Percentiles rank a stretch among this genome's conserved stretches.
phyloP scores from a whole-genome alignment of 2,797 vertebrate genomes.

The Caiman crocodilus region DNA sequence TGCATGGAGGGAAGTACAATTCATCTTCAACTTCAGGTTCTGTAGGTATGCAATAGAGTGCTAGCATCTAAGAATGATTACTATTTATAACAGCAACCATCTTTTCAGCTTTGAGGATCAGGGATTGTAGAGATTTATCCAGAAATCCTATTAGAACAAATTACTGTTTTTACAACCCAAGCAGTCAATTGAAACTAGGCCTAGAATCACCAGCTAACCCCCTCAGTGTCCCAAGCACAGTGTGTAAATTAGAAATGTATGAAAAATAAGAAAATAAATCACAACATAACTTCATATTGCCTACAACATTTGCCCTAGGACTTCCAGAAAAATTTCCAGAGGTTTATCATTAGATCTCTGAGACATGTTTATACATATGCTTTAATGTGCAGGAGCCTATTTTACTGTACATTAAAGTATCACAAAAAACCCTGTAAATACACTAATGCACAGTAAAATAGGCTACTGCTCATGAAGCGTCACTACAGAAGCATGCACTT shows the following conservation, averaged over 20 bases:
- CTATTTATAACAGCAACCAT: background rate
- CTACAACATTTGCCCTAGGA: background rate
- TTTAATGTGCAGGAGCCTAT: too few species aligned
- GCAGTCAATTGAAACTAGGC: background rate
- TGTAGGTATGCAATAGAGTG: background rate
- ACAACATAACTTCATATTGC: too few species aligned
- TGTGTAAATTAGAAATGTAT: too few species aligned
- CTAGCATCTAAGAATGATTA: background rate
- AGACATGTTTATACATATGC: too few species aligned
- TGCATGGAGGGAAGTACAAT: too few species aligned
- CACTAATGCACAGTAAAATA: too few species aligned
- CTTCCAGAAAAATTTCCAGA: background rate
- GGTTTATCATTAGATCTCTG: background rate
- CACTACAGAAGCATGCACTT: too few species aligned
- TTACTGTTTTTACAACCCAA: background rate
- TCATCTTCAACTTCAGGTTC: background rate
- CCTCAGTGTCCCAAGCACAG: background rate
- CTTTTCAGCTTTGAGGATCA: background rate
- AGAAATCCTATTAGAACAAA: background rate
- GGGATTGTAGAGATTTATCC: background rate
- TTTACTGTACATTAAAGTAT: too few species aligned
- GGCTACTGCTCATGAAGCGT: too few species aligned
- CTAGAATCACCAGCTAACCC: too few species aligned
- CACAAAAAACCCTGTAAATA: too few species aligned
- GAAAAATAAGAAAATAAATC: too few species aligned